Base-by-base conservation (phyloP, 2,113 vertebrate genomes). In the Verasper variegatus region DNA sequence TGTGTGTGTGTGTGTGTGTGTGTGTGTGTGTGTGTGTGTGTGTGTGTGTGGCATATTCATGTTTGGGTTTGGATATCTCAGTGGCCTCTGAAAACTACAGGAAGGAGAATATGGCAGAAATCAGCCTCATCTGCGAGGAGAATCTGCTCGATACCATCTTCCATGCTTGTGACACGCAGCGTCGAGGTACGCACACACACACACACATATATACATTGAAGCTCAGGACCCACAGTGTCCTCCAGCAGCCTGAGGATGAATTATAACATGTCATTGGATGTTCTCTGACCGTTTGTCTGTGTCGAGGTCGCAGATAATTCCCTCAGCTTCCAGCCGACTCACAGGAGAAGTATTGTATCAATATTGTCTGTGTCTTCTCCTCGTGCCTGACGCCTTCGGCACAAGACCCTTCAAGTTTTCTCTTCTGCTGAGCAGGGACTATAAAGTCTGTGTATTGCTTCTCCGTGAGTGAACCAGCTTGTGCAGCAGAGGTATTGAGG, bases 61-160 rank as follows among this genome's bases (percentile, higher is more conserved):
- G 11, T 45, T 12, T 15, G 13, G 67, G n/a, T n/a, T n/a, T n/a
- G 3, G 24, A 40, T 49, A 10, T 51, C 52, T 56, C 82, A 2
- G 31, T 56, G 23, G 58, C 82, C 13, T 81, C 90, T 3, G 92
- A 93, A n/a, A 73, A 55, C 47, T 17, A 51, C 68, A 89, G 54
- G 76, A 93, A 83, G 55, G 93, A 93, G 20, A 89, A 31, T 0
- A 63, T 74, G 35, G 51, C 86, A 0, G 91, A 95, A 3, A 79
- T 93, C 70, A 95, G 91, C 63, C 76, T 96, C 24, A 95, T 96
- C 79, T 95, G 91, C 35, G 96, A 97, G 40, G 96, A 97, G 78
- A 95, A 98, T 58, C 78, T 97, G 5, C 89, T 98, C 15, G 94
- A 96, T 17, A 93, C 95, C 1, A 95, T 98, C 72, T 97, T 97